phyloP scores from a whole-genome alignment of 1,140 invertebrate genomes.

The Halictus rubicundus region DNA sequence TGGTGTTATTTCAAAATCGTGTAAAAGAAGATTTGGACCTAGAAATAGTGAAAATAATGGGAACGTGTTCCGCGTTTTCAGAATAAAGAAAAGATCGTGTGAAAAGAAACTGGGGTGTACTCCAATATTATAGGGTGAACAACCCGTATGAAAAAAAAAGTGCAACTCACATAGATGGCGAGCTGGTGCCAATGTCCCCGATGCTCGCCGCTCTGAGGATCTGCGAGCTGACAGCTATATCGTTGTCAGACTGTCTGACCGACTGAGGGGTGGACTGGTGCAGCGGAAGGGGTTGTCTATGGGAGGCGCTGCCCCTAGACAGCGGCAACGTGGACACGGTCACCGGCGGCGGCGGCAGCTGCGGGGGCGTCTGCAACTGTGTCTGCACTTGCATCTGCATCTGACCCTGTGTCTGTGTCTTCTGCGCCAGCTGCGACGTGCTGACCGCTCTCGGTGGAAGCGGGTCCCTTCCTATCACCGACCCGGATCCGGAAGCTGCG shows the following conservation, averaged over 20 bases:
- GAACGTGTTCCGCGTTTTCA: too few species aligned
- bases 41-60: too few species aligned
- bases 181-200: constrained; percentile 64
- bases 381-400: too few species aligned
- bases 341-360: constrained; percentile 65
- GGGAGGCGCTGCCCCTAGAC: constrained; percentile 59
- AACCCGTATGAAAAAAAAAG: too few species aligned
- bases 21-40: too few species aligned
- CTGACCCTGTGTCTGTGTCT: constrained; percentile 56
- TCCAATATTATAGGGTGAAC: too few species aligned
- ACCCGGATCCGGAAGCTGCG: constrained; percentile 82
- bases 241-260: constrained; percentile 61
- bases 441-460: constrained; percentile 78
- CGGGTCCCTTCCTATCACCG: constrained; percentile 81
- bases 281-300: constrained; percentile 54
- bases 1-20: too few species aligned
- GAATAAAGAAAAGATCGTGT: too few species aligned
- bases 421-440: constrained; percentile 78
- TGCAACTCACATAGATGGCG: constrained; percentile 46
- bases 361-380: constrained; percentile 53
- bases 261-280: constrained; percentile 53
- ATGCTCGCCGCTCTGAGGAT: constrained; percentile 64
- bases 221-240: constrained; percentile 53
- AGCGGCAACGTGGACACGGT: constrained; percentile 77
- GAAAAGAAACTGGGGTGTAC: too few species aligned